phyloP scores from a whole-genome alignment of 2,888 invertebrate species.

The Heteromurus nitidus region DNA sequence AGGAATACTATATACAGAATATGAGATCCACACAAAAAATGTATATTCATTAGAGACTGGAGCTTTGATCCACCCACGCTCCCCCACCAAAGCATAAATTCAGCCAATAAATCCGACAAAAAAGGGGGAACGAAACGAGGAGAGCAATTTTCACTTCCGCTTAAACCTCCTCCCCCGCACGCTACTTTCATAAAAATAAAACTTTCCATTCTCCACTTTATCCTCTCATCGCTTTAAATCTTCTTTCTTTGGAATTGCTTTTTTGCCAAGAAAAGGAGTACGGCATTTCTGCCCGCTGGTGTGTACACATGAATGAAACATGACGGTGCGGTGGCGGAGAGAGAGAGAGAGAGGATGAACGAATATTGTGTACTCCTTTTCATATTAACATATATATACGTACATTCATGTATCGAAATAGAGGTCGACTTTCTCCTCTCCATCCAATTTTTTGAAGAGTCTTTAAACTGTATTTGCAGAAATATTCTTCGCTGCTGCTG shows the following conservation, averaged over 20 bases:
- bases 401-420: not conserved
- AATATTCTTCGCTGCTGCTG: not conserved
- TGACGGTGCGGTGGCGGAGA: too few relatives aligned
- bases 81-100: conserved; percentile 2
- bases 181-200: not conserved
- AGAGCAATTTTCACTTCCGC: conserved; percentile 19
- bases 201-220: not conserved
- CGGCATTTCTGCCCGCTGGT: too few relatives aligned
- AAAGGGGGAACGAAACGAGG: not conserved
- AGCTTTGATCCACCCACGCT: conserved; percentile 39
- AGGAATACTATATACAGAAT: not conserved
- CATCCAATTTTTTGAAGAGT: not conserved
- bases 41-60: not conserved
- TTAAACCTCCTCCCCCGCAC: not conserved
- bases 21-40: not conserved
- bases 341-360: not conserved
- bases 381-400: not conserved
- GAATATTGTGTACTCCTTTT: not conserved
- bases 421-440: not conserved
- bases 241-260: conserved; percentile 6
- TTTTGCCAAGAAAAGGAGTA: too few relatives aligned
- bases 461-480: not conserved
- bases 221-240: not conserved
- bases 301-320: conserved; percentile 21
- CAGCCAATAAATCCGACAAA: conserved; percentile 19